Base-by-base conservation (phyloP, 2,888 invertebrate species). In the Lasius fuliginosus region DNA sequence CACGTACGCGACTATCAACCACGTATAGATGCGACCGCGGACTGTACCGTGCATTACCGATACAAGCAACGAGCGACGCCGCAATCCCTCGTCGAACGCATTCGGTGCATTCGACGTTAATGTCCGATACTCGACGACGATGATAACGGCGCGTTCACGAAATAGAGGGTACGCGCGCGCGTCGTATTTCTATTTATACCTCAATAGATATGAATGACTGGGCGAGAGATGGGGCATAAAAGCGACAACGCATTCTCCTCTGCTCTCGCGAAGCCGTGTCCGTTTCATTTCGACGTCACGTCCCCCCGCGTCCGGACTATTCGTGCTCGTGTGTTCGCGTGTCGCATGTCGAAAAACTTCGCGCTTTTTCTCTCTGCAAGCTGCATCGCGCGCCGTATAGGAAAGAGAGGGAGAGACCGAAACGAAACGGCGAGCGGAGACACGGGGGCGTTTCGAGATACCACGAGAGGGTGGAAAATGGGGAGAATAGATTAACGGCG, bases 121-220 rank as follows among this genome's bases (percentile, higher is more conserved):
- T 85, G 90, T 76, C 53, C 85, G 85, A 85, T 86, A 83, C 81
- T 87, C 85, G 84, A 82, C 79, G 76, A 67, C 86, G 84, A 42
- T 56, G 74, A 83, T 36, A 82, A 69, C 67, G 82, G 68, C 74
- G 58, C 83, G 71, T 65, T 84, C 88, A 83, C 83, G 23, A 88
- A 89, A 86, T 67, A 84, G 86, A 82, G 89, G 83, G 77, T 85
- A 68, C 18, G 67, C 83, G 53, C 65, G 36, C 81, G 86, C n/a
- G 49, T 8, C 85, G 74, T 86, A 88, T 89, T 88, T 87, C 88
- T 87, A 88, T 87, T 90, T 88, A 86, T 87, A 88, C 87, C 87
- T 84, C 90, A 85, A 89, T 87, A 89, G 88, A 88, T 88, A 87
- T 86, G 90, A 90, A 89, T 90, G 86, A 83, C 83, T 83, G 87